Base-by-base conservation (phyloP, 37 sponge, comb jelly and placozoan species). In the Axinella damicornis region DNA sequence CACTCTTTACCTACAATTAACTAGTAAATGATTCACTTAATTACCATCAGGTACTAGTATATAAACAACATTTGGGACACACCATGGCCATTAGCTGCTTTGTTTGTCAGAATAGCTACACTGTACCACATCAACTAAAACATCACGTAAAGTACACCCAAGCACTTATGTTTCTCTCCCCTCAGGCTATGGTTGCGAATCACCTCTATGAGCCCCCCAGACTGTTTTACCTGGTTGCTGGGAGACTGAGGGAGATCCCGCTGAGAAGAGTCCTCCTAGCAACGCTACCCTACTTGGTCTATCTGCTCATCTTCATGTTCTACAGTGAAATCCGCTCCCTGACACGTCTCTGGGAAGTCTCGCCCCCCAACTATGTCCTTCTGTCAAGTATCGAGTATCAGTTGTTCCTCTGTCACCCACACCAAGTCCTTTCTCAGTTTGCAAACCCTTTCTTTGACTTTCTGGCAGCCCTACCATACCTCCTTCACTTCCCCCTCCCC, bases 401-500 rank as follows among this genome's bases (percentile, higher is more conserved):
- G 11, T 38, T 95, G 25, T 95, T 95, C 54, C 85, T 92, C 65
- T 88, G 89, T 35, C 86, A 88, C 11, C 92, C 92, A 9, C 95
- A 95, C 77, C 81, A 71, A 57, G 53, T 95, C n/a, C 69, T 95
- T 17, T 84, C 95, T n/a, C 61, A 65, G 53, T 80, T 81, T 4
- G 83, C 90, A 21, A 88, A 93, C 57, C 91, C 89, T 20, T 34
- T 89, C 5, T 87, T 95, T 59, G 96, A 95, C 79, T 13, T 92
- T 27, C 81, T 92, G 16, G 96, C 96, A 15, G 90, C 91, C n/a
- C 69, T 95, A 5, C 93, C 93, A 36, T 95, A 95, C 77, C 72
- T 95, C 1, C 6, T 95, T 57, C 96, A 95, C 81, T 95, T 95
- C 55, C 80, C 82, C 5, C 91, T 95, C 4, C 96, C 96, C 0